Evolutionary conservation across 2,113 vertebrate genomes (phyloP), one percentile per base, ranked within the genome.

Genomic region (Urocolius indicus): DNA sequence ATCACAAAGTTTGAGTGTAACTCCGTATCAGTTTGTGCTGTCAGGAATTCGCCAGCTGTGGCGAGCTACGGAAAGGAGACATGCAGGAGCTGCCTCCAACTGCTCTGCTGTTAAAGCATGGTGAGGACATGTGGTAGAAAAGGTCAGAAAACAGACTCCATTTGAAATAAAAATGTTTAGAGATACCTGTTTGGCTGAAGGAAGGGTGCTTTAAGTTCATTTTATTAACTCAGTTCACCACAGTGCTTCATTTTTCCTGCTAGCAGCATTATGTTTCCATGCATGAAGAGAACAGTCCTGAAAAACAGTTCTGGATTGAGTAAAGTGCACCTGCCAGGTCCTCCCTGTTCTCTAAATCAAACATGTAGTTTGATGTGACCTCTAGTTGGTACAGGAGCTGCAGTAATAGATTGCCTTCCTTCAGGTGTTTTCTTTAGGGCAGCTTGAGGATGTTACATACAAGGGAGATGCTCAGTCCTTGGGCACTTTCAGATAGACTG

Each of bases 261-360:
- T 18, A 34, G n/a, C 0, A 0, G 21, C 4, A 0, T 55, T 22
- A 45, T 69, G 20, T 73, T 68, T 38, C 19, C 19, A 9, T 19
- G 49, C 34, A 17, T 32, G 29, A 17, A 30, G 58, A 71, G 46
- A 89, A 26, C n/a, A 51, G 21, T 67, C n/a, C 66, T 74, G 74
- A 49, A 10, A 61, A 51, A 23, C 11, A 4, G 29, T 38, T 83
- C 61, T 38, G 27, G 29, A 55, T 2, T 61, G 54, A 73, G 41
- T n/a, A n/a, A 43, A 69, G 16, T 14, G 26, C 36, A 22, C 38
- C 52, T 87, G 29, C 20, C 54, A 8, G 0, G 1, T 80, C 38
- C 58, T 69, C 13, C 41, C 16, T 59, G 16, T 58, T 75, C 32
- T 63, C 73, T 52, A 43, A 87, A 84, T 58, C 36, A 76, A 38